Base-by-base conservation (phyloP, 2,113 vertebrate genomes). In the Istiophorus platypterus region DNA sequence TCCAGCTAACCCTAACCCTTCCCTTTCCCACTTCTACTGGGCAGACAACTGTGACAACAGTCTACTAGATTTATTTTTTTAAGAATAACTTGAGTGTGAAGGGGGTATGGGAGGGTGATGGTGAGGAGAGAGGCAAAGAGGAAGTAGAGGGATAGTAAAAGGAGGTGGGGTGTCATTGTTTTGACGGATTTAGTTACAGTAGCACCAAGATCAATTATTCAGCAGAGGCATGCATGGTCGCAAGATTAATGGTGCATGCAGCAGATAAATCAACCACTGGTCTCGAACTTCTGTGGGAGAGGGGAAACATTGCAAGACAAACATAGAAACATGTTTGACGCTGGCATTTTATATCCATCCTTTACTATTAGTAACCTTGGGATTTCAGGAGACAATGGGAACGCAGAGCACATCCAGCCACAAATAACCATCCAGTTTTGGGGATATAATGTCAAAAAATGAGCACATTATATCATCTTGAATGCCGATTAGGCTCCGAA, bases 161-260 rank as follows among this genome's bases (percentile, higher is more conserved):
- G 81, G 82, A 80, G 85, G 73, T 80, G 80, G 72, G 87, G 72
- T 89, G 89, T 92, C 92, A 88, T 91, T 94, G 92, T 94, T 95
- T 93, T 95, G 95, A 95, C 82, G 65, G 92, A 95, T 96, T 95
- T 95, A 93, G 94, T 94, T 95, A 95, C 94, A 95, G 93, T 94
- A 89, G 95, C 92, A 87, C 81, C 49, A 79, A 93, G 93, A 96
- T 96, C 95, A 96, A 94, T 95, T 95, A 95, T 95, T 95, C 91
- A 92, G 80, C 88, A 59, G 92, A 93, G 90, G 82, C 93, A 94
- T 91, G 94, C 93, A 92, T 91, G 90, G 92, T 91, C 86, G 85
- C 92, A 88, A 92, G 92, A 96, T 95, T 95, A 96, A 95, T 96
- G 94, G 92, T 56, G 90, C 90, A 68, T 90, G 84, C 82, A 84